These are phyloP conservation scores for Oxyruncus cristatus DNA, from an alignment of 2,113 vertebrate genomes.

Conservation along the genomic window DNA sequence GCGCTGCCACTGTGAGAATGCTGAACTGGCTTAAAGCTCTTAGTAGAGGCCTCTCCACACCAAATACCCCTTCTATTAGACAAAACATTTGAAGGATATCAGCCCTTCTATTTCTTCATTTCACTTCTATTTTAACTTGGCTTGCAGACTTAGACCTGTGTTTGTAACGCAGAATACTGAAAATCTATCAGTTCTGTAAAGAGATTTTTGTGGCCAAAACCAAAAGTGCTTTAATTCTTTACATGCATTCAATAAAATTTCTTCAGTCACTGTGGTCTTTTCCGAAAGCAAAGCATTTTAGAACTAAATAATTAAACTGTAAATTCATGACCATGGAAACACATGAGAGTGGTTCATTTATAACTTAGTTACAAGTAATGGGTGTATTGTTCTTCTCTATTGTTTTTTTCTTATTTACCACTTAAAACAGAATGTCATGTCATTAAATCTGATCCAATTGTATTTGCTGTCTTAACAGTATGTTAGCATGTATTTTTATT, in stretches of 20 bases:
- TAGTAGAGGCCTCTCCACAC: background rate
- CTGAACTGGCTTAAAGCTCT: background rate
- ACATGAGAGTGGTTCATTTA: background rate
- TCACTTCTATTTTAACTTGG: background rate
- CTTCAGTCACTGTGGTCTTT: background rate
- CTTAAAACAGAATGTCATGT: background rate
- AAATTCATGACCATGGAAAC: background rate
- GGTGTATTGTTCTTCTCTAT: background rate
- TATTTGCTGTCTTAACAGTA: background rate
- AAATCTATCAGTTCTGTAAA: background rate
- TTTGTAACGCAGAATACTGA: background rate
- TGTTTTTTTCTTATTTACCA: constrained; percentile 21
- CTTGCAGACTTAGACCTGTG: accelerated
- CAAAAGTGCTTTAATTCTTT: background rate
- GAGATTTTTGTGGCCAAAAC: background rate
- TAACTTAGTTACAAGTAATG: background rate
- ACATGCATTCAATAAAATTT: background rate
- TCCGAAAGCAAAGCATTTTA: background rate
- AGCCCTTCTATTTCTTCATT: background rate
- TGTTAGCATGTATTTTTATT: background rate
- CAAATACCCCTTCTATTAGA: background rate
- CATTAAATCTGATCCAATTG: background rate
- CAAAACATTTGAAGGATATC: background rate
- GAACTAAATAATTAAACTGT: background rate
- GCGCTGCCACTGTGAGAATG: background rate